Percentiles rank a stretch among this genome's conserved stretches.
Conservation (phyloP, 53 echinoderm and acorn worm species). For the Paracentrotus lividus region DNA sequence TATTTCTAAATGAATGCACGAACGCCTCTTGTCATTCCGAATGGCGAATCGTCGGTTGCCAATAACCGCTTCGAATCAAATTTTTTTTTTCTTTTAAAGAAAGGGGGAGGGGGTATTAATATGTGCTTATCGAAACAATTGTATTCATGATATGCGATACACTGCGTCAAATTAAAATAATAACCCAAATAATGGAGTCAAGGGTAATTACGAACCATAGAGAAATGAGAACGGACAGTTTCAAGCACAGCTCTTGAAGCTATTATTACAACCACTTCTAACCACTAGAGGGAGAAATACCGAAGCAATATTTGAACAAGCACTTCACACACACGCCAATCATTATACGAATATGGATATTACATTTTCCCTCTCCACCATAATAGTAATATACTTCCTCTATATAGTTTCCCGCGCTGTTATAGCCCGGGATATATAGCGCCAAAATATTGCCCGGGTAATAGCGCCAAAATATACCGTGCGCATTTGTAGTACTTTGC, state of each 20-base stretch:
- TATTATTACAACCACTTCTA: neutral
- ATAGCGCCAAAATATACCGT: constrained; percentile 18
- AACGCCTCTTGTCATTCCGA: too few relatives aligned
- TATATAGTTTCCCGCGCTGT: constrained; percentile 12
- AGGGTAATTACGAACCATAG: neutral
- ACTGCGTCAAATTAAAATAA: neutral
- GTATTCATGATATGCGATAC: neutral
- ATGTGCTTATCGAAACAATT: neutral
- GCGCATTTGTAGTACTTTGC: constrained; percentile 13
- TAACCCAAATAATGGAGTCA: neutral
- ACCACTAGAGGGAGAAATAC: constrained; percentile 35
- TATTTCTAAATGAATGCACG: neutral
- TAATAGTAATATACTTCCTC: neutral
- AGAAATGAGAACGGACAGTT: neutral
- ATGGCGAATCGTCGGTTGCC: too few relatives aligned
- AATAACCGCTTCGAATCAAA: too few relatives aligned
- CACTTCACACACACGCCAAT: constrained; percentile 43
- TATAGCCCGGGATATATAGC: too few relatives aligned
- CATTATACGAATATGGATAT: constrained; percentile 42
- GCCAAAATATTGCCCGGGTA: too few relatives aligned
- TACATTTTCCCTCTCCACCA: constrained; percentile 21
- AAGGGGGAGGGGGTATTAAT: neutral
- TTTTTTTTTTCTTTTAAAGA: neutral
- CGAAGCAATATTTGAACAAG: constrained; percentile 49
- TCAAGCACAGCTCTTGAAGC: constrained; percentile 6